A percentile compares a stretch with the other conserved stretches of the same genome.
These are phyloP conservation scores for Staurois parvus DNA, from an alignment of 2,797 vertebrate species.

Conservation along the genomic window DNA sequence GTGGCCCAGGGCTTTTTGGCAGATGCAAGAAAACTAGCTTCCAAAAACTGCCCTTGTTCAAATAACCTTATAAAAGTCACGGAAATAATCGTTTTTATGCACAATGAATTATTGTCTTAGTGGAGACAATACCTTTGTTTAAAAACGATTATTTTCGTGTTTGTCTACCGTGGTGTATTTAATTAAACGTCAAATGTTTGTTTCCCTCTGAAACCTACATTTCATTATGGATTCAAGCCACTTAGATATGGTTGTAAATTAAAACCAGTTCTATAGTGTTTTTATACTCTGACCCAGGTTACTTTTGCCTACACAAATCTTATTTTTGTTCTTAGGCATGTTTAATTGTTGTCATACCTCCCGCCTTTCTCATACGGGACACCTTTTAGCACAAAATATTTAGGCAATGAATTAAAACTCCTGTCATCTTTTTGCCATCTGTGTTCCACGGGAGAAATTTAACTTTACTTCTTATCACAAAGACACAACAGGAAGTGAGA, in stretches of 20 bases:
- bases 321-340: too few relatives aligned
- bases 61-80: constrained; percentile 51
- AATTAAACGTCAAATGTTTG: constrained; percentile 38
- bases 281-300: background rate
- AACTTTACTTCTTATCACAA: too few relatives aligned
- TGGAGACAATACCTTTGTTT: constrained; percentile 51
- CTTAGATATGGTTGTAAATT: background rate
- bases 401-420: too few relatives aligned
- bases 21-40: constrained; percentile 31
- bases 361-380: too few relatives aligned
- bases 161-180: constrained; percentile 24
- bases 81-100: constrained; percentile 50
- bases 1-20: constrained; percentile 55
- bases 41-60: constrained; percentile 39
- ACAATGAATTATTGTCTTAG: constrained; percentile 39
- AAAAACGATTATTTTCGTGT: constrained; percentile 28
- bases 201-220: constrained; percentile 30
- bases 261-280: background rate
- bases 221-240: constrained; percentile 20
- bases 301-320: too few relatives aligned
- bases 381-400: too few relatives aligned
- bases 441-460: too few relatives aligned
- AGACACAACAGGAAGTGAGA: too few relatives aligned
- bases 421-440: too few relatives aligned
- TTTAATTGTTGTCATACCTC: too few relatives aligned